A percentile compares a stretch with the other conserved stretches of the same genome.
Conservation (phyloP, 1,140 invertebrate genomes). For the Sarcophaga bullata region DNA sequence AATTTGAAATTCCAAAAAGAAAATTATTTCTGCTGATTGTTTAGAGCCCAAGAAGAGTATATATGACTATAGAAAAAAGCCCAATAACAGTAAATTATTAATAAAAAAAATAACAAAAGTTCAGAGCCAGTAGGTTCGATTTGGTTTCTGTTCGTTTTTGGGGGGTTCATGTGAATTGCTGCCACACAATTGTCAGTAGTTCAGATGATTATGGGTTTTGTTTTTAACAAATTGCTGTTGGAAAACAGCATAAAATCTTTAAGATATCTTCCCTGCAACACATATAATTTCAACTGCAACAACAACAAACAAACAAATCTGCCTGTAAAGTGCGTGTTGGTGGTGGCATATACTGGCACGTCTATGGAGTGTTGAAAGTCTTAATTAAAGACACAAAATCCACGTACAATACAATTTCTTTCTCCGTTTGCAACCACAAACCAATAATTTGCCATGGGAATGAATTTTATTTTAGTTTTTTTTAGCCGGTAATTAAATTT, state of each 20-base stretch:
- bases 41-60: background rate
- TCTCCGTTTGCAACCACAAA: background rate
- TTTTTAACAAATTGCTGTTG: background rate
- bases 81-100: background rate
- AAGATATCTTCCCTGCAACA: background rate
- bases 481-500: background rate
- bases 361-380: background rate
- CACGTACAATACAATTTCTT: background rate
- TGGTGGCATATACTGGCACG: no score
- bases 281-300: no score
- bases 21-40: constrained; percentile 4
- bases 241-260: constrained; percentile 8
- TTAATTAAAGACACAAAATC: background rate
- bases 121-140: background rate
- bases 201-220: background rate
- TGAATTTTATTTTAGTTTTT: background rate
- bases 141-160: no score
- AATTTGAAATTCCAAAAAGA: background rate
- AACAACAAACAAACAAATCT: background rate
- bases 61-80: background rate
- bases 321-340: background rate
- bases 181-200: constrained; percentile 18
- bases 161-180: constrained; percentile 2
- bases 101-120: background rate
- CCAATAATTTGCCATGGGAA: background rate